Percentiles rank a stretch among this genome's conserved stretches.
Evolutionary conservation across 2,113 vertebrate species (phyloP).

Genomic region (Varanus salvator): DNA sequence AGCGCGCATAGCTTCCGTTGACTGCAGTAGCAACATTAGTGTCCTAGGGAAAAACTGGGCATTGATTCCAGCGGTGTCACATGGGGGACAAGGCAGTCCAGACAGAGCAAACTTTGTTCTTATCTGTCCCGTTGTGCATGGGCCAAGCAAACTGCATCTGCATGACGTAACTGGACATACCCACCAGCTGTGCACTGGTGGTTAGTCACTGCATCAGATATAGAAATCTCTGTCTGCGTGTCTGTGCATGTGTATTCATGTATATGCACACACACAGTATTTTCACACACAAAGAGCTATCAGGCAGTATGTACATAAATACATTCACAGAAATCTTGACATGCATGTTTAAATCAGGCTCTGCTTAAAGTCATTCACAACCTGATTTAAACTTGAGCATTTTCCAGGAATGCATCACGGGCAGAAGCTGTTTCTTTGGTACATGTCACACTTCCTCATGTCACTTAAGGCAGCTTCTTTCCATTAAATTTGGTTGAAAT

Average conservation of each 20-base stretch:
- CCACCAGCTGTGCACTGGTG: conserved; percentile 3
- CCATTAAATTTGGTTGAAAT: neutral
- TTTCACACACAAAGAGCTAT: neutral
- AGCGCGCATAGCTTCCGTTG: neutral
- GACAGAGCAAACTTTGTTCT: neutral
- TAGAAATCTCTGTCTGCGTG: neutral
- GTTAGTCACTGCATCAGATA: neutral
- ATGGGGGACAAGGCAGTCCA: neutral
- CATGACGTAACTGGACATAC: neutral
- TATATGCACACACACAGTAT: neutral
- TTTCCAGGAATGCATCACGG: conserved; percentile 26
- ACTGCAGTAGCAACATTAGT: neutral
- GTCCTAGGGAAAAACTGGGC: conserved; percentile 14
- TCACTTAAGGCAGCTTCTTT: conserved; percentile 7
- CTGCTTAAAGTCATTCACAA: conserved; percentile 7
- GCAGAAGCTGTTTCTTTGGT: conserved; percentile 43
- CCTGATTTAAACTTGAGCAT: conserved; percentile 23
- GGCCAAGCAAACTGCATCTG: conserved; percentile 1
- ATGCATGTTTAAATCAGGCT: neutral
- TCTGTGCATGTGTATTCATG: neutral
- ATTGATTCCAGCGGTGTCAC: conserved; percentile 5
- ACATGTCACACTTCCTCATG: conserved; percentile 32
- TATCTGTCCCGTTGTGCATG: conserved; percentile 3
- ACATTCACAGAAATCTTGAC: neutral
- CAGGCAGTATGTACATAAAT: neutral